Base-by-base conservation (phyloP, 1,140 invertebrate genomes). In the Ridgeia piscesae region DNA sequence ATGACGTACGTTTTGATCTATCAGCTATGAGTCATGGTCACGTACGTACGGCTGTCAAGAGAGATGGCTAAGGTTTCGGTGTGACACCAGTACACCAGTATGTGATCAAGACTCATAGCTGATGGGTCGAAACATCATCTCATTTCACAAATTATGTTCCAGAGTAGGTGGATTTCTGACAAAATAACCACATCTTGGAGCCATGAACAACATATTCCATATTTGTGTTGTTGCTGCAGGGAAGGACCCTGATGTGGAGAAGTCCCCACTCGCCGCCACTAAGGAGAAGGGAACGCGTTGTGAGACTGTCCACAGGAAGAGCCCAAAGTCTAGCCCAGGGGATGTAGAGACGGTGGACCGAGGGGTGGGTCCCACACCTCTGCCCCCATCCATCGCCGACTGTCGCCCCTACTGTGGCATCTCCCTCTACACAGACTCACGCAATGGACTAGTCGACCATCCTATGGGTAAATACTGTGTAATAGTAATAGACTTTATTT, bases 341-440 rank as follows among this genome's bases (percentile, higher is more conserved):
- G 91, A 93, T 50, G 94, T 95, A 91, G 94, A 95, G 90, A 95
- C 94, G 31, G 94, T 94, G 14, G 95, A 95, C 92, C 92, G 94
- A 6, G 95, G 95, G 88, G 94, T 94, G 48, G 94, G 94, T 27
- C 95, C 95, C 31, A 95, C 94, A 33, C 95, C 95, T 31, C 92
- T 93, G 34, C 94, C 94, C 33, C 94, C 94, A 35, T 93, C 93
- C 35, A 91, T 94, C 58, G 94, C 92, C 34, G 92, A 93, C 17
- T 89, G 92, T 48, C 91, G 91, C 35, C 58, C 92, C 21, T 88
- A 91, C 58, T 93, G 94, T 77, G 92, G 94, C n/a, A 93, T 93
- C 50, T 91, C 92, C 9, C 94, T 94, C 6, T 94, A 94, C 34
- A 50, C 94, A 35, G 94, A 95, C 92, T 94, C 95, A 6, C 93